phyloP scores from a whole-genome alignment of 2,113 vertebrate species.

The Enhydra lutris region DNA sequence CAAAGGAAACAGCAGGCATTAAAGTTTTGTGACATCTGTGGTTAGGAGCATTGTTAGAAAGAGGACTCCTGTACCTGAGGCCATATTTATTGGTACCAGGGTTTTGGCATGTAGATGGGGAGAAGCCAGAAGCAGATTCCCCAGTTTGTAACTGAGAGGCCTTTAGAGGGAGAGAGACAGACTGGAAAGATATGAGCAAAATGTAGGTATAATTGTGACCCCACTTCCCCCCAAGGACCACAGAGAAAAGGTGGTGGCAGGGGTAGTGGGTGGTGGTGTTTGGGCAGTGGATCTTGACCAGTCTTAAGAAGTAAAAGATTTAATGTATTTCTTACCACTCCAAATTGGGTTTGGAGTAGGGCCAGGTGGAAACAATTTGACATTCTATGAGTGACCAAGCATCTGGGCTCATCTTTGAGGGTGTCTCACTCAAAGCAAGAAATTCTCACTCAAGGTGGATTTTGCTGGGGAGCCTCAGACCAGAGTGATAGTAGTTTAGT shows the following conservation, averaged over 20 bases:
- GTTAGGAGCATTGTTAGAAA: not conserved
- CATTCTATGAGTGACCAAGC: not conserved
- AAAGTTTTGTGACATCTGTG: not conserved
- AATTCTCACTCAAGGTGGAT: not conserved
- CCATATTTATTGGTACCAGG: not conserved
- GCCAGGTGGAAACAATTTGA: not conserved
- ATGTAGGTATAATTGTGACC: not conserved
- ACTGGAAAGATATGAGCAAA: not conserved
- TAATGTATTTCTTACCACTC: not conserved
- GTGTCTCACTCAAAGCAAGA: not conserved
- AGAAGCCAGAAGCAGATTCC: not conserved
- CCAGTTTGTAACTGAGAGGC: not conserved
- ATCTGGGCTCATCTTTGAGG: not conserved
- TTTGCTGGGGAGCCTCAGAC: not conserved
- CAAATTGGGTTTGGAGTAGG: not conserved
- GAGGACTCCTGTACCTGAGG: not conserved
- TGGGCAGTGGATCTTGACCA: not conserved
- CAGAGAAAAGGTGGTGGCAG: not conserved
- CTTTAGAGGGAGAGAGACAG: not conserved
- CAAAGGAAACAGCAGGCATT: not conserved
- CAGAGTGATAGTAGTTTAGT: not conserved
- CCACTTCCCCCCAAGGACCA: not conserved
- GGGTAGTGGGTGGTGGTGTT: not conserved
- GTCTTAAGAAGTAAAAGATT: not conserved
- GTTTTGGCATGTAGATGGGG: not conserved